phyloP scores from a whole-genome alignment of 2,797 vertebrate genomes.

The Steatocranus sp. region DNA sequence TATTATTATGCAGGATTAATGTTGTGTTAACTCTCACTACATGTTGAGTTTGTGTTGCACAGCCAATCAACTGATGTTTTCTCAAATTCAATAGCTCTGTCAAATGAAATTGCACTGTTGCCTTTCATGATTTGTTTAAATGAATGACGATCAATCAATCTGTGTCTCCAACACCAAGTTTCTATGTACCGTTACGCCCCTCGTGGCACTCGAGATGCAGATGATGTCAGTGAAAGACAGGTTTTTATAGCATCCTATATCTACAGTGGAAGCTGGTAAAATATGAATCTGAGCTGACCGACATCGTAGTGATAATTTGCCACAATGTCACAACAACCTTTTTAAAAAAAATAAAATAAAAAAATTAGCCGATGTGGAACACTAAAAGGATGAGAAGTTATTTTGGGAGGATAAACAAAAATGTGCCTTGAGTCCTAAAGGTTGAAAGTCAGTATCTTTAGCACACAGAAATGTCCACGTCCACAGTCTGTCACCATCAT shows the following conservation, averaged over 20 bases:
- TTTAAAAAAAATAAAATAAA: not conserved
- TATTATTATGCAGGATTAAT: not conserved
- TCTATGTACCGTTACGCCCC: not conserved
- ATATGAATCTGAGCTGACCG: constrained; percentile 5
- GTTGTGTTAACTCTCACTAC: not conserved
- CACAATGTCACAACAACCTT: constrained; percentile 15
- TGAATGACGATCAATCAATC: not conserved
- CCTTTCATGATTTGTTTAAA: not conserved
- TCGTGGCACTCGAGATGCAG: constrained; percentile 18
- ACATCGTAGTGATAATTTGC: constrained; percentile 8
- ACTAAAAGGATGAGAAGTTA: constrained; percentile 26
- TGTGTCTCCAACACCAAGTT: not conserved
- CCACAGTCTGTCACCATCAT: constrained; percentile 43
- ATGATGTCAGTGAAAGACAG: constrained; percentile 7
- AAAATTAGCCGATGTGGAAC: constrained; percentile 43
- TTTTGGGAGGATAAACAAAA: constrained; percentile 58
- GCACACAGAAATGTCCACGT: constrained; percentile 54
- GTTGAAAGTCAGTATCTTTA: constrained; percentile 57
- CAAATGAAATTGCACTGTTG: not conserved
- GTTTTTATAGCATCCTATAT: constrained; percentile 2
- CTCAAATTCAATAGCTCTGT: not conserved
- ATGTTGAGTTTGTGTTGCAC: not conserved
- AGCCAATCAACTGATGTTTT: not conserved
- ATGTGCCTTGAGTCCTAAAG: constrained; percentile 54
- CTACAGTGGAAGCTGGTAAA: constrained; percentile 36